Base-by-base conservation (phyloP, 2,797 vertebrate genomes). In the Rhinophrynus dorsalis region DNA sequence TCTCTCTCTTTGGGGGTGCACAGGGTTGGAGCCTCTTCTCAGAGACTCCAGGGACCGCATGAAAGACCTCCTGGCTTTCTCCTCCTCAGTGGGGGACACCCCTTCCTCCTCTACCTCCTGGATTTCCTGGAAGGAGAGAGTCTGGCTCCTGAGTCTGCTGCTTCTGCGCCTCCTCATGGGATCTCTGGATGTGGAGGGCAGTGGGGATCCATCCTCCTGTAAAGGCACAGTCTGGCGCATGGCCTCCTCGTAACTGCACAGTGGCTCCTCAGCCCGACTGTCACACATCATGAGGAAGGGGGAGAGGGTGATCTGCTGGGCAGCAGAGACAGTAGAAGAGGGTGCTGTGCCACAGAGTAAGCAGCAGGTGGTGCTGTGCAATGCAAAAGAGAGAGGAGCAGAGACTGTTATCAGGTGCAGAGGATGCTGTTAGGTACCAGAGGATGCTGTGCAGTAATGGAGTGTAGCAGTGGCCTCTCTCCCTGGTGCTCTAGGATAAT, bases 81-180 rank as follows among this genome's bases (percentile, higher is more conserved):
- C 96, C 76, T 98, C 95, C 80, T 98, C 96, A 88, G 96, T 66
- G 0, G 96, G 93, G 0, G 94, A 96, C 68, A 90, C 93, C 2
- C 95, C 95, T 68, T 98, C 96, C 74, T 98, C 96, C 68, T 98
- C 96, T 62, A 97, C 95, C 88, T 98, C 96, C 15, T 95, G 94
- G 57, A 98, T 98, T 88, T 98, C 96, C 21, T 96, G 93, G 67
- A 97, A 98, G 77, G 96, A 97, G 81, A 98, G 95, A 0, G 96
- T 95, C 86, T 97, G 96, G 15, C 94, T 97, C 85, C 97, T 98
- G 87, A 98, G 97, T 76, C 95, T 94, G n/a, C 95, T 91, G 75
- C 95, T 93, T 0, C 95, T 89, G 15, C 94, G 87, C 23, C 94
- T 82, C 61, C 93, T 90, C 57, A 88, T 82, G 38, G 92, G 92